Percentiles rank a stretch among this genome's conserved stretches.
Conservation (phyloP, 37 sponge, comb jelly and placozoan genomes). For the Halichondria panicea region DNA sequence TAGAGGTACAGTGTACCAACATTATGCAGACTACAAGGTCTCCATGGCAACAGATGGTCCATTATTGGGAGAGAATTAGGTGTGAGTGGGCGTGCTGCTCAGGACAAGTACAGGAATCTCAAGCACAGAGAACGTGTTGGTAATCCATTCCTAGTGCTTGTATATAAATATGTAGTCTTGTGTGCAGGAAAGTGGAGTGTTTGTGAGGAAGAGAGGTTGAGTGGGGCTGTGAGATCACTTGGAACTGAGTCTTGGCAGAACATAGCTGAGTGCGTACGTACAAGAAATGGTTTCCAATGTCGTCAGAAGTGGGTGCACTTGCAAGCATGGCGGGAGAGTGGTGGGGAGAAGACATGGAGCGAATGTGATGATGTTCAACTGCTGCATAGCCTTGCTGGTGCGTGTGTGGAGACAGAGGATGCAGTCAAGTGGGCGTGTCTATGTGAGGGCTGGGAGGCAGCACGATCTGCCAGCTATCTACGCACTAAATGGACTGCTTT, state of each 20-base stretch:
- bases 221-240: not conserved
- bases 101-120: constrained; percentile 32
- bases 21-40: constrained; percentile 18
- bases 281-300: too few species aligned
- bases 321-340: too few species aligned
- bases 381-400: too few species aligned
- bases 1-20: too few species aligned
- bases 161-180: not conserved
- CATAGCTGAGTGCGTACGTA: too few species aligned
- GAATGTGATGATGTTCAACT: too few species aligned
- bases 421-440: constrained; percentile 13
- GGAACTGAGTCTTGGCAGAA: too few species aligned
- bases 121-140: constrained; percentile 17
- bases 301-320: too few species aligned
- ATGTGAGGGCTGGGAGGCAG: not conserved
- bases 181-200: not conserved
- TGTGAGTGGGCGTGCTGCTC: constrained; percentile 20
- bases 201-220: not conserved
- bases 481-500: too few species aligned
- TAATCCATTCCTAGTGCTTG: not conserved
- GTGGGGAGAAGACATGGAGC: too few species aligned
- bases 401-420: too few species aligned
- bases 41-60: constrained; percentile 65
- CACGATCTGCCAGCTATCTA: too few species aligned
- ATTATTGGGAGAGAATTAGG: constrained; percentile 44